Evolutionary conservation across 2,113 vertebrate genomes (phyloP).

Genomic region (Phalacrocorax carbo): DNA sequence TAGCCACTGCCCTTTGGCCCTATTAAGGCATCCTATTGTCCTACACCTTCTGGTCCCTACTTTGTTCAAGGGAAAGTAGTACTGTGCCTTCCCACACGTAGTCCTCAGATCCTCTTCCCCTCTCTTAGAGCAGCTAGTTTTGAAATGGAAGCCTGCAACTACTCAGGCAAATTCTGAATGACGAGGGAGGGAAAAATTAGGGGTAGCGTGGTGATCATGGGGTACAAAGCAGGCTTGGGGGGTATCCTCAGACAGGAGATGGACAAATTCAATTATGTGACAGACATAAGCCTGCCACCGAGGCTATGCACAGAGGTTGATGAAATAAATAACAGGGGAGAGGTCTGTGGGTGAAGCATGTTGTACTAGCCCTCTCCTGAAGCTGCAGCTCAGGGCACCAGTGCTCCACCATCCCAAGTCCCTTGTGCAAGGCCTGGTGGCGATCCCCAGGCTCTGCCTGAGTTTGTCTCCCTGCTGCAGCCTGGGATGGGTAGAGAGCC

Average conservation of each 20-base stretch:
- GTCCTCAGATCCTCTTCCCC: not conserved
- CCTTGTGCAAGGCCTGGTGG: not conserved
- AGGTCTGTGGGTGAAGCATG: not conserved
- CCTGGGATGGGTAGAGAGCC: not conserved
- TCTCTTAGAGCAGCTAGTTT: not conserved
- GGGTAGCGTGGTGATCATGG: not conserved
- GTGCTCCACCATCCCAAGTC: fast-evolving
- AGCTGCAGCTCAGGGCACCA: not conserved
- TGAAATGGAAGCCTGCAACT: not conserved
- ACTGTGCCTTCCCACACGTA: not conserved
- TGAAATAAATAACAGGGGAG: not conserved
- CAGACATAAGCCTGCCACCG: not conserved
- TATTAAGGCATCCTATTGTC: not conserved
- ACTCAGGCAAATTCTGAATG: not conserved
- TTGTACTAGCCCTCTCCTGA: not conserved
- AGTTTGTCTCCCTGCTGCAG: not conserved
- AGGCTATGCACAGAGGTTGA: not conserved
- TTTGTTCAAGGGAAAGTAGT: not conserved
- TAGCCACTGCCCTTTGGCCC: not conserved
- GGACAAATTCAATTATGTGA: not conserved
- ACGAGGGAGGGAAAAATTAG: not conserved
- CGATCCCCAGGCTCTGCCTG: not conserved
- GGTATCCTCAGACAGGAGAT: not conserved
- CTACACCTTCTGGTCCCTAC: not conserved
- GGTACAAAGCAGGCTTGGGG: not conserved